phyloP scores from a whole-genome alignment of 2,113 vertebrate species.

The Cochlearius cochlearius region DNA sequence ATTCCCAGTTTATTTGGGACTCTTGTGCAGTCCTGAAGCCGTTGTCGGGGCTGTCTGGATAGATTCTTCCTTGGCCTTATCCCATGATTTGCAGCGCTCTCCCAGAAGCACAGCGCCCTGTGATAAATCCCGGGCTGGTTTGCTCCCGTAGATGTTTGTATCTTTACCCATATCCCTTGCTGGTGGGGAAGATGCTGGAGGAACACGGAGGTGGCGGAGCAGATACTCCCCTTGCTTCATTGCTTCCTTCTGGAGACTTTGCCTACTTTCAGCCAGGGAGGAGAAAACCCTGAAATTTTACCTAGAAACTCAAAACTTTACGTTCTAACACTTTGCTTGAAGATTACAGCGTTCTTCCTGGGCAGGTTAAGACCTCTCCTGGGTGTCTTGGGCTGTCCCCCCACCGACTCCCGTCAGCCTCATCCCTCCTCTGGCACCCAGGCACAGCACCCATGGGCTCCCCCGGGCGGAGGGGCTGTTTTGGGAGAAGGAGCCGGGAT shows the following conservation, averaged over 20 bases:
- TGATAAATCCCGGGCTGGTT: accelerated
- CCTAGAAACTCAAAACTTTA: neutral
- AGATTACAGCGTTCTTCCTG: neutral
- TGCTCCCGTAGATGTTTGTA: neutral
- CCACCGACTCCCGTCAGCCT: no score
- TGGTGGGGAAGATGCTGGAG: neutral
- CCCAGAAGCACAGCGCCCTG: neutral
- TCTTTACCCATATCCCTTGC: neutral
- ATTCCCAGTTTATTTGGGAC: accelerated
- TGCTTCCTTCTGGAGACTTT: neutral
- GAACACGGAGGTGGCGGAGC: neutral
- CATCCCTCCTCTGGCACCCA: no score
- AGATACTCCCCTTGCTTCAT: neutral
- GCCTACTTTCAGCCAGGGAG: no score
- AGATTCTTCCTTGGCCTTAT: neutral
- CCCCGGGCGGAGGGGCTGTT: neutral
- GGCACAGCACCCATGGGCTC: neutral
- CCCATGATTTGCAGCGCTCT: neutral
- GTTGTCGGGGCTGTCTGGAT: neutral
- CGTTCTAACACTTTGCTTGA: neutral
- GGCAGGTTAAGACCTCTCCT: neutral
- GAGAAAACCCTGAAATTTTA: neutral
- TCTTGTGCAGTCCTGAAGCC: neutral
- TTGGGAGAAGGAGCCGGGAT: neutral
- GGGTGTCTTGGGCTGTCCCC: no score